phyloP scores from a whole-genome alignment of 2,113 vertebrate genomes.

The Nyctereutes procyonoides region DNA sequence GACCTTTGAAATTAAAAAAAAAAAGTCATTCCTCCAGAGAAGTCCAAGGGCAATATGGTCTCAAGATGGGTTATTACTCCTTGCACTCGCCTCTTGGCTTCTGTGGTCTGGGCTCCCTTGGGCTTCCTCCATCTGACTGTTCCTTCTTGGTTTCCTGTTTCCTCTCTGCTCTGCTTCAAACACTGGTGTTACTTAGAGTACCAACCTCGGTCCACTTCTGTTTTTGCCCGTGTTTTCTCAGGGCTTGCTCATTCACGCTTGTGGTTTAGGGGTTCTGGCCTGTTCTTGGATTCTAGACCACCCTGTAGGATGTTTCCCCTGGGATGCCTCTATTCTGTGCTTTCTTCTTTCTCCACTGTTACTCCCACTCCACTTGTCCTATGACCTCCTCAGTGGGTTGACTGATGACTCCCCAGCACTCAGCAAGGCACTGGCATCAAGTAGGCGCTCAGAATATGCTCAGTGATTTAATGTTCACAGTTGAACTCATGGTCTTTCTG shows the following conservation, averaged over 20 bases:
- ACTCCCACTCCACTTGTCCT: background rate
- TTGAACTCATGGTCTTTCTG: background rate
- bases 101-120: background rate
- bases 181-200: background rate
- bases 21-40: background rate
- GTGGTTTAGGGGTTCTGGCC: background rate
- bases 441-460: background rate
- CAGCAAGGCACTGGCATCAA: background rate
- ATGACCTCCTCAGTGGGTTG: background rate
- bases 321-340: no score
- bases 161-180: background rate
- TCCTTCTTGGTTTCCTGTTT: background rate
- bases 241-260: background rate
- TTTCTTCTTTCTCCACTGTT: background rate
- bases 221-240: background rate
- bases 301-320: background rate
- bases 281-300: background rate
- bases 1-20: constrained; percentile 12
- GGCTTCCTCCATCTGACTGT: background rate
- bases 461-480: background rate
- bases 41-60: background rate
- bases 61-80: background rate
- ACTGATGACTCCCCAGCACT: background rate
- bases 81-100: background rate
- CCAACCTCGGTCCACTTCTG: background rate